Conservation (phyloP, 2,888 invertebrate species). For the Liodrosophila aerea region DNA sequence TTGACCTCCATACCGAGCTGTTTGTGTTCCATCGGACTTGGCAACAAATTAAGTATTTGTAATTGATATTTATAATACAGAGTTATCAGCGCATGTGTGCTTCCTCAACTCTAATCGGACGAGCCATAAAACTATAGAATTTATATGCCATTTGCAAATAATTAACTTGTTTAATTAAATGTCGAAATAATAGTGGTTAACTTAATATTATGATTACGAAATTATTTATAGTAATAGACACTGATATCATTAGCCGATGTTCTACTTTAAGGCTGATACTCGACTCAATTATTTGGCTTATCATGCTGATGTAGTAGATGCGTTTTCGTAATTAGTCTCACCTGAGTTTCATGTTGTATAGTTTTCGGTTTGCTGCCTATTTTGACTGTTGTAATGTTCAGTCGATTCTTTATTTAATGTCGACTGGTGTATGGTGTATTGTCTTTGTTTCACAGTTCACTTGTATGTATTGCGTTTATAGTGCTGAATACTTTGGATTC, state of each 20-base stretch:
- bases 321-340: constrained; percentile 26
- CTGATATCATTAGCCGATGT: background rate
- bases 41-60: background rate
- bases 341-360: constrained; percentile 76
- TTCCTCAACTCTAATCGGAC: too few species aligned
- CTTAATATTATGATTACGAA: constrained; percentile 1
- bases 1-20: constrained; percentile 41
- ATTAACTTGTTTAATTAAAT: background rate
- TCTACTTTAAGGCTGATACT: constrained; percentile 14
- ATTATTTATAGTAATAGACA: background rate
- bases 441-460: constrained; percentile 36
- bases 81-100: too few species aligned
- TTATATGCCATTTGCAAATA: background rate
- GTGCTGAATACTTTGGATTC: constrained; percentile 54
- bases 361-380: constrained; percentile 6
- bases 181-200: too few species aligned
- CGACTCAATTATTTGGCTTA: constrained; percentile 36
- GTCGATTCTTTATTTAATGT: too few species aligned
- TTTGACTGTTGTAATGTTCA: constrained; percentile 1
- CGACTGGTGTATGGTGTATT: too few species aligned
- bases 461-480: constrained; percentile 19
- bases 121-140: background rate
- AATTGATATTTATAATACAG: constrained; percentile 4
- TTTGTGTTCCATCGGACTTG: background rate
- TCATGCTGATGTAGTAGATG: constrained; percentile 39